Evolutionary conservation across 2,113 vertebrate species (phyloP).

Genomic region (Mesocricetus auratus): DNA sequence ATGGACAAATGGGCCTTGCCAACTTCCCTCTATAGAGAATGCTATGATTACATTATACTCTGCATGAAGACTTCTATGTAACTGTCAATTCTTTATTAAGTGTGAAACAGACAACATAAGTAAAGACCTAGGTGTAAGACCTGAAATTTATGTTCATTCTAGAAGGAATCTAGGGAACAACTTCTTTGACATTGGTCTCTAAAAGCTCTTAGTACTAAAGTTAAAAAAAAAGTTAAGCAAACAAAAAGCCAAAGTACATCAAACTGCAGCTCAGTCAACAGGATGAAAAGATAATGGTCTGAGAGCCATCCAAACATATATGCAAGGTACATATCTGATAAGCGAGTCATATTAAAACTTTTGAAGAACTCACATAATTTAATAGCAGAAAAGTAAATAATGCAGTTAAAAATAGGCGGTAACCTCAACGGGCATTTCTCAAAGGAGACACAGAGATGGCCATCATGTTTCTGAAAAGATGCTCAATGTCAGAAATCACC

Average conservation of each 20-base stretch:
- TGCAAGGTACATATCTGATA: not conserved
- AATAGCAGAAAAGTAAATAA: not conserved
- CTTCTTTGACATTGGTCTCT: not conserved
- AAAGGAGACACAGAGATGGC: not conserved
- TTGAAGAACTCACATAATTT: not conserved
- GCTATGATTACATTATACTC: not conserved
- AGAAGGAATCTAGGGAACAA: not conserved
- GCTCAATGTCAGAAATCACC: not conserved
- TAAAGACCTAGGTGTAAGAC: not conserved
- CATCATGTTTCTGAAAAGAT: not conserved
- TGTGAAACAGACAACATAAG: not conserved
- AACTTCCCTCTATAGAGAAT: not conserved
- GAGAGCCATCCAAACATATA: not conserved
- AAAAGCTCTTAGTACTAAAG: not conserved
- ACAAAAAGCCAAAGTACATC: not conserved
- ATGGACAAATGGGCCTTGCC: not conserved
- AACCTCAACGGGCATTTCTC: not conserved
- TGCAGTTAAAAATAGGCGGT: not conserved
- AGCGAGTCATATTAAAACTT: not conserved
- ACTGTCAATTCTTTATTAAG: not conserved
- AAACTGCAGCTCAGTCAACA: not conserved
- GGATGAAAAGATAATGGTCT: not conserved
- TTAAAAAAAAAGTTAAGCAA: not conserved
- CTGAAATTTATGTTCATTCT: not conserved
- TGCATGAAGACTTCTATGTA: not conserved